Evolutionary conservation across 1,140 invertebrate genomes (phyloP).

Genomic region (Popillia japonica): DNA sequence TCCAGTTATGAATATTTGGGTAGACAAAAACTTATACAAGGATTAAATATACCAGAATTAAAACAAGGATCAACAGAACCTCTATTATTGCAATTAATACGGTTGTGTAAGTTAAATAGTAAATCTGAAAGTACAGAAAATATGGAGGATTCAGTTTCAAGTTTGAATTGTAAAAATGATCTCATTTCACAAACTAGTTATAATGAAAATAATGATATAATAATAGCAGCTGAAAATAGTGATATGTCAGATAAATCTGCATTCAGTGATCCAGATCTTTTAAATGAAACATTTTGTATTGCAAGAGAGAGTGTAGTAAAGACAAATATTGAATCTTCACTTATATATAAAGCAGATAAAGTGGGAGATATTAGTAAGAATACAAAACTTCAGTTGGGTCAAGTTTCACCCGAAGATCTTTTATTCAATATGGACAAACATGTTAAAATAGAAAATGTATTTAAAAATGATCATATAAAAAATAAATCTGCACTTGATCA

Average conservation of each 20-base stretch:
- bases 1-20: slow-evolving; percentile 65
- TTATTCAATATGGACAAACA: slow-evolving; percentile 7
- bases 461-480: neutral
- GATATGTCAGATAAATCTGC: neutral
- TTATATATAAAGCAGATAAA: neutral
- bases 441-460: neutral
- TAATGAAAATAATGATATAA: neutral
- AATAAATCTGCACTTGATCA: slow-evolving; percentile 6
- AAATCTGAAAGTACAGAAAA: neutral
- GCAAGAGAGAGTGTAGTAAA: neutral
- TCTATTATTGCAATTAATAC: slow-evolving; percentile 53
- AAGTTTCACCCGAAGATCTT: slow-evolving; percentile 28
- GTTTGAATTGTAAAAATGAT: slow-evolving; percentile 25
- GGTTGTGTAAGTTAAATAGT: slow-evolving; percentile 41
- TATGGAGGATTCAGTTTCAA: neutral
- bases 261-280: neutral
- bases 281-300: slow-evolving; percentile 24
- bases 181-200: slow-evolving; percentile 4
- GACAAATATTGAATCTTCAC: neutral
- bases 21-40: slow-evolving; percentile 65
- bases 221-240: neutral
- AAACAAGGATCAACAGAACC: slow-evolving; percentile 49
- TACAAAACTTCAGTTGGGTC: slow-evolving; percentile 36
- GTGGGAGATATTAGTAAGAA: neutral
- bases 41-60: slow-evolving; percentile 62